These are phyloP conservation scores for Marasmarcha lunaedactyla DNA, from an alignment of 2,888 invertebrate genomes.

Conservation along the genomic window DNA sequence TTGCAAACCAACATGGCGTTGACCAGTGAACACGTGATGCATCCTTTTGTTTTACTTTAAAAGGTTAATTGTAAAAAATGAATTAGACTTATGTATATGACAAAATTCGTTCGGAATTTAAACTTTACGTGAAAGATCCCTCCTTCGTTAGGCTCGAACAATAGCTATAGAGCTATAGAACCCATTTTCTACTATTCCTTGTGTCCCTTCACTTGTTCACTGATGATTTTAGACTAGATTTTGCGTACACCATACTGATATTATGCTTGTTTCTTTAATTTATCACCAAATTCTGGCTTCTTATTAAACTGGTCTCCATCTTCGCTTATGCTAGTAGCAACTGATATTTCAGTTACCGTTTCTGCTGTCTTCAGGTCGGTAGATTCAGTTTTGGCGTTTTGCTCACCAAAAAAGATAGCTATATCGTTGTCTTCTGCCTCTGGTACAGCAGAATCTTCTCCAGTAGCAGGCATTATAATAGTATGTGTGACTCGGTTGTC, in stretches of 20 bases:
- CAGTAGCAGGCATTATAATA: constrained; percentile 42
- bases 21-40: too few species aligned
- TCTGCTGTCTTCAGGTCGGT: constrained; percentile 24
- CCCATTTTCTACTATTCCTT: too few species aligned
- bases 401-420: constrained; percentile 65
- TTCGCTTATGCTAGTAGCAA: constrained; percentile 58
- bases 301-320: constrained; percentile 24
- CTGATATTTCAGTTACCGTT: constrained; percentile 56
- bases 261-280: constrained; percentile 32
- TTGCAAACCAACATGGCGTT: too few species aligned
- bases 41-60: too few species aligned
- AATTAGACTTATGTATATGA: too few species aligned
- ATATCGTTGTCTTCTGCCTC: constrained; percentile 70
- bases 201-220: too few species aligned
- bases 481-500: constrained; percentile 54
- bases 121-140: too few species aligned
- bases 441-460: constrained; percentile 28
- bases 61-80: too few species aligned
- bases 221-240: constrained; percentile 27
- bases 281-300: constrained; percentile 35
- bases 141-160: too few species aligned
- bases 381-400: constrained; percentile 16
- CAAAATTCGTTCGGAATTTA: too few species aligned
- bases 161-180: too few species aligned
- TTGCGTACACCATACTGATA: constrained; percentile 11